These are phyloP conservation scores for Willisornis vidua DNA, from an alignment of 2,113 vertebrate genomes.

Conservation along the genomic window DNA sequence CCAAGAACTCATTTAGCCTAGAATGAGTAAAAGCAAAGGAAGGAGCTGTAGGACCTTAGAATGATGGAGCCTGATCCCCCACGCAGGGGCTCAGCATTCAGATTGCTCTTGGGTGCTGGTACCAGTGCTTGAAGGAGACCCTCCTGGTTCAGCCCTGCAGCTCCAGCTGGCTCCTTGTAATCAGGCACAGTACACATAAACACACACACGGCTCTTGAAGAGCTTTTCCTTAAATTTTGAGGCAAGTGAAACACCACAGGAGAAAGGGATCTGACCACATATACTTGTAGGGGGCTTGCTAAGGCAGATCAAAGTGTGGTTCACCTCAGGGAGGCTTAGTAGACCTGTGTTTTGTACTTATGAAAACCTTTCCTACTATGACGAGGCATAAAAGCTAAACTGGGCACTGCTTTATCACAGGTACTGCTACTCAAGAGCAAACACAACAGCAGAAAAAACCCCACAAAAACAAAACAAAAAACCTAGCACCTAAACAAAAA, in stretches of 20 bases:
- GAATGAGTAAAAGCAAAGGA: not conserved
- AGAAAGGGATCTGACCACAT: not conserved
- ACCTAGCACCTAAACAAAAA: not conserved
- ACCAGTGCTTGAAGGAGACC: accelerated
- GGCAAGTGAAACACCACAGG: not conserved
- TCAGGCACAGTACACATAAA: not conserved
- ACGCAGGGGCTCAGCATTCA: not conserved
- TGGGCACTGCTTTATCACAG: no score
- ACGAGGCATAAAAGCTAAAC: not conserved
- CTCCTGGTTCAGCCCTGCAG: not conserved
- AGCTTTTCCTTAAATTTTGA: not conserved
- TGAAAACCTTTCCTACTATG: not conserved
- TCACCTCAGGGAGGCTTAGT: not conserved
- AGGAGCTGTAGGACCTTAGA: not conserved
- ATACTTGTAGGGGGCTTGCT: not conserved
- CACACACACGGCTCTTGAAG: accelerated
- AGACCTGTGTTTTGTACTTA: not conserved
- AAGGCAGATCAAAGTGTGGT: not conserved
- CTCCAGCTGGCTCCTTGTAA: not conserved
- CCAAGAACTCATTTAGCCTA: not conserved
- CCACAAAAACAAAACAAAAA: not conserved
- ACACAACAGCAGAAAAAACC: not conserved
- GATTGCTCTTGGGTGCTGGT: not conserved
- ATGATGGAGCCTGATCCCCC: not conserved
- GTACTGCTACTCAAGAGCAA: not conserved